These are phyloP conservation scores for Prenolepis imparis DNA, from an alignment of 2,888 invertebrate genomes.

Conservation along the genomic window DNA sequence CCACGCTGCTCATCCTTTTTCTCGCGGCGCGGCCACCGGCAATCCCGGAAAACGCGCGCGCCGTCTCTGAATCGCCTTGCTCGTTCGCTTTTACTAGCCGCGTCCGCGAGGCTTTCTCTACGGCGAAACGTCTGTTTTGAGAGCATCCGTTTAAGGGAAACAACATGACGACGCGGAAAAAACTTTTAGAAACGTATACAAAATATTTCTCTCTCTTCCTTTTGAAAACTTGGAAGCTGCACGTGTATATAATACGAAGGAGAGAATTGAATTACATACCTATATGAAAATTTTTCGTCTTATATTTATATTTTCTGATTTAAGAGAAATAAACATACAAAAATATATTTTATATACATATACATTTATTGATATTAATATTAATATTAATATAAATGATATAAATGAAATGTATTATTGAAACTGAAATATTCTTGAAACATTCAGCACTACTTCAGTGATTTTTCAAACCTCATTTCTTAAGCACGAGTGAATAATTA, in stretches of 20 bases:
- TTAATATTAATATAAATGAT: not conserved
- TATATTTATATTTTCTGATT: not conserved
- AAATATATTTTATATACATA: not conserved
- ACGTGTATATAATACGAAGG: no score
- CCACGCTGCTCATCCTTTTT: conserved; percentile 68
- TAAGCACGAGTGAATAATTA: conserved; percentile 80
- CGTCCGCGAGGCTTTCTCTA: conserved; percentile 65
- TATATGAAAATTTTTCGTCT: not conserved
- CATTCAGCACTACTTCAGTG: conserved; percentile 2
- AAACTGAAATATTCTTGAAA: conserved; percentile 21
- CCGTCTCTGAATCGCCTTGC: conserved; percentile 56
- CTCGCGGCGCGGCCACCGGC: conserved; percentile 66
- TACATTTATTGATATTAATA: not conserved
- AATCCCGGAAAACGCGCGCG: conserved; percentile 69
- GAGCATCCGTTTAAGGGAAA: conserved; percentile 28
- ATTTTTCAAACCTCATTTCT: conserved; percentile 67
- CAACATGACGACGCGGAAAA: conserved; percentile 16
- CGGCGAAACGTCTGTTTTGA: conserved; percentile 34
- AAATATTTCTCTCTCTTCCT: not conserved
- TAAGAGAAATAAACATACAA: not conserved
- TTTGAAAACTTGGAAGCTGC: not conserved
- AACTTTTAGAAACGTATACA: not conserved
- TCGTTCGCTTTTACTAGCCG: conserved; percentile 63
- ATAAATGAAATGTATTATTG: not conserved
- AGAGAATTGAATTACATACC: not conserved